Base-by-base conservation (phyloP, 2,888 invertebrate species). In the Diloba caeruleocephala region DNA sequence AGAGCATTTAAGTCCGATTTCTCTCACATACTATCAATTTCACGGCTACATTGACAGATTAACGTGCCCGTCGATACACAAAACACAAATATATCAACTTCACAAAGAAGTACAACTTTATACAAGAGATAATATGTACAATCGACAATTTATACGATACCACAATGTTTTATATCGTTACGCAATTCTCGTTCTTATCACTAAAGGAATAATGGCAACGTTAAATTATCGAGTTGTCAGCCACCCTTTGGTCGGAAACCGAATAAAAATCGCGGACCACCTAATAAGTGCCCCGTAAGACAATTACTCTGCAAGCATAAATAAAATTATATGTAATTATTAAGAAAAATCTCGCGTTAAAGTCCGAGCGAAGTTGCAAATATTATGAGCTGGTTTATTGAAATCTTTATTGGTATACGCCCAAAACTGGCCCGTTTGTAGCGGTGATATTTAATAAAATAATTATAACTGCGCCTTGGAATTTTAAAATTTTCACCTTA, bases 291-390 rank as follows among this genome's bases (percentile, higher is more conserved):
- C 63, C 62, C 58, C 34, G 46, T 63, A 63, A 67, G 67, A 77
- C 68, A 74, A 79, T 81, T 79, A 81, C 74, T 74, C 75, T 37
- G 61, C 63, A 73, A 74, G 77, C 76, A 74, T 83, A 82, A 82
- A 84, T 81, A 79, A 82, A 79, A 84, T 82, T 82, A 81, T 64
- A 73, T 73, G 65, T 78, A 82, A 85, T 86, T 79, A 81, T 70
- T 57, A 71, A 60, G 15, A 74, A 73, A 73, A 71, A 68, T 64
- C 54, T 43, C 44, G 51, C 46, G 54, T 63, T 67, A 53, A 64
- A 54, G 49, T 50, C 65, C 63, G 37, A 38, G 46, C 62, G 49
- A 62, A 62, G 57, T 52, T 55, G 60, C 56, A 70, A 78, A 73
- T 67, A 50, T 66, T 69, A 65, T 62, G 48, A 67, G 59, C 59